Conservation (phyloP, 2,888 invertebrate species). For the Euclidia mi region DNA sequence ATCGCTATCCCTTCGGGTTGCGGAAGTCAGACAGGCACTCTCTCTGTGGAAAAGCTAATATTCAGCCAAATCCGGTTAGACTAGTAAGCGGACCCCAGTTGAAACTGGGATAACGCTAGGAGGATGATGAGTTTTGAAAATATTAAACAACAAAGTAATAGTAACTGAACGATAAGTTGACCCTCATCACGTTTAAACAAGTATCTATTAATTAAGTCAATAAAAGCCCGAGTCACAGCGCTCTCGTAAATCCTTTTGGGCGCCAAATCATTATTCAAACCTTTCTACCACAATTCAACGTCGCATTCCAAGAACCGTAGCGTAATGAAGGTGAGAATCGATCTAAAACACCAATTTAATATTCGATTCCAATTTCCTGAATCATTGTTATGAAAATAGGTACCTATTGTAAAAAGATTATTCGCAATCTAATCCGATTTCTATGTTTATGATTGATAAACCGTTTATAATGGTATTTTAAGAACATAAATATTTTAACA, state of each 20-base stretch:
- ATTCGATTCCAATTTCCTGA: conserved; percentile 43
- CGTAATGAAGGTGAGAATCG: conserved; percentile 29
- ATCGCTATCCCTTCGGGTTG: no score
- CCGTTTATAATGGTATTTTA: no score
- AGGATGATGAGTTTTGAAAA: no score
- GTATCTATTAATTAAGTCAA: conserved; percentile 19
- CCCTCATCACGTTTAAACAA: conserved; percentile 13
- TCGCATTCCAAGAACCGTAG: conserved; percentile 26
- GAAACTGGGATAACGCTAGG: no score
- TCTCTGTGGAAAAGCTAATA: no score
- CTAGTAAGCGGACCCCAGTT: no score
- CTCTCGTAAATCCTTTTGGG: conserved; percentile 15
- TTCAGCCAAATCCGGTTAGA: no score
- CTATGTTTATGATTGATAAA: no score
- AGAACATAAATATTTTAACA: no score
- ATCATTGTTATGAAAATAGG: conserved; percentile 32
- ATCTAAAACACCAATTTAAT: conserved; percentile 28
- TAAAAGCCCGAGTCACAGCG: conserved; percentile 12
- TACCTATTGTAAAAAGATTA: conserved; percentile 21
- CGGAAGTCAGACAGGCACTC: no score
- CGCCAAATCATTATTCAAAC: conserved; percentile 34
- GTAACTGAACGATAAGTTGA: neutral
- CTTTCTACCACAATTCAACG: conserved; percentile 31
- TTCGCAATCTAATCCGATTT: no score
- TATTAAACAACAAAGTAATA: conserved; percentile 6